Conservation (phyloP, 2,888 invertebrate genomes). For the Seladonia tumulorum region DNA sequence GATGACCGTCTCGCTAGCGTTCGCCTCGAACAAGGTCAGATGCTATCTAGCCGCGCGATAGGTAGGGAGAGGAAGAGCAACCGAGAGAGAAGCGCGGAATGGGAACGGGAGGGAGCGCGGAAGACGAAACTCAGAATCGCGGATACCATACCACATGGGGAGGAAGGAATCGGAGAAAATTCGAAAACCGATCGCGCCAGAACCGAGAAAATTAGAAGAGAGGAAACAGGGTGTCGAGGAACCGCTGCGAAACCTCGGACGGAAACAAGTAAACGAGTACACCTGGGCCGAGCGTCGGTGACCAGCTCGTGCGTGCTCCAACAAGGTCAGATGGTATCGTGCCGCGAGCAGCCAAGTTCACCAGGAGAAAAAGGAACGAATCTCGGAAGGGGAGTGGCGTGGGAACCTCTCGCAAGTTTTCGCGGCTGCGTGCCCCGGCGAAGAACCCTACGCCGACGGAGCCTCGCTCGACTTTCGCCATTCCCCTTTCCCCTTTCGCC, state of each 20-base stretch:
- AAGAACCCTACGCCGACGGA: neutral
- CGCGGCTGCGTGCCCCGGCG: constrained; percentile 30
- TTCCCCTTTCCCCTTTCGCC: neutral
- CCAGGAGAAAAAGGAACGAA: constrained; percentile 54
- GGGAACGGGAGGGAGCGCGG: constrained; percentile 50
- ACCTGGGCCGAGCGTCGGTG: constrained; percentile 51
- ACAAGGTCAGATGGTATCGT: constrained; percentile 70
- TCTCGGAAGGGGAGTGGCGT: constrained; percentile 67
- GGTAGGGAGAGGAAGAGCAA: constrained; percentile 3
- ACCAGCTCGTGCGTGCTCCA: constrained; percentile 59
- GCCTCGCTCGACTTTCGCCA: neutral
- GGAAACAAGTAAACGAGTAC: constrained; percentile 51
- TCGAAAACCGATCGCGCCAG: neutral
- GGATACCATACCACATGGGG: constrained; percentile 1
- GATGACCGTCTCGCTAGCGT: constrained; percentile 64
- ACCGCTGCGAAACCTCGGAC: constrained; percentile 14
- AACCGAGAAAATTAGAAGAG: too few species aligned
- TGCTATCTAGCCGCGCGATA: constrained; percentile 65
- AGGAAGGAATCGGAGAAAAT: constrained; percentile 38
- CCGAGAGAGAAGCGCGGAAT: neutral
- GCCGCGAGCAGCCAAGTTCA: constrained; percentile 58
- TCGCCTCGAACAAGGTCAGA: constrained; percentile 73
- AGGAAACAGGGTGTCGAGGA: neutral
- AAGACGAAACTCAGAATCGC: constrained; percentile 52
- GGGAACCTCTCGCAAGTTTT: constrained; percentile 76